These are phyloP conservation scores for Galago senegalensis DNA, from an alignment of 2,797 vertebrate species.

Conservation along the genomic window DNA sequence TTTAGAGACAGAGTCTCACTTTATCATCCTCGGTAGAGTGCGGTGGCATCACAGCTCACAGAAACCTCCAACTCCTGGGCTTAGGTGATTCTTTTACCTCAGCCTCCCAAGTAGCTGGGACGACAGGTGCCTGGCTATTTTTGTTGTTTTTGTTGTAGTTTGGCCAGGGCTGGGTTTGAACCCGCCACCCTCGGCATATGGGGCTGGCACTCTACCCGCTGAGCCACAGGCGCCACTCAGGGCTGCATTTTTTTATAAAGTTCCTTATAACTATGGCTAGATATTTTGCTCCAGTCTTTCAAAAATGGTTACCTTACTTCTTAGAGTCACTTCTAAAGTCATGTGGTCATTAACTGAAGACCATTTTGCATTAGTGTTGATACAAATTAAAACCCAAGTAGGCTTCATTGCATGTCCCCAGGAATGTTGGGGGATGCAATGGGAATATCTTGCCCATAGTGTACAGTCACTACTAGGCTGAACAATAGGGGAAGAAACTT, in stretches of 20 bases:
- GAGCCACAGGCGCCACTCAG: too few species aligned
- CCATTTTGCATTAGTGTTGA: not conserved
- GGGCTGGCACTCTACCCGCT: too few species aligned
- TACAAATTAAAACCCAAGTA: not conserved
- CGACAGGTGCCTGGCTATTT: too few species aligned
- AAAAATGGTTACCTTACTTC: not conserved
- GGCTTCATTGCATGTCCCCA: not conserved
- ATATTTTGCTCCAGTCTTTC: not conserved
- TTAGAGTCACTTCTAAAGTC: not conserved
- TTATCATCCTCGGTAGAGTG: too few species aligned
- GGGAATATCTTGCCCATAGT: not conserved
- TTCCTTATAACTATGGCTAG: not conserved
- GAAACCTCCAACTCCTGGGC: too few species aligned
- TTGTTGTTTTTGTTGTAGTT: too few species aligned
- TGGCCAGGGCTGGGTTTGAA: too few species aligned
- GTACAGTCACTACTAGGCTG: not conserved
- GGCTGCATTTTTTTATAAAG: not conserved
- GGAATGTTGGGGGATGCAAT: not conserved
- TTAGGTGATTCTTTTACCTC: too few species aligned
- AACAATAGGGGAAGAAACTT: not conserved
- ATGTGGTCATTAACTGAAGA: not conserved
- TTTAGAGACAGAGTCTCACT: too few species aligned
- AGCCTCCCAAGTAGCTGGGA: too few species aligned
- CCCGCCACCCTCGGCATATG: too few species aligned
- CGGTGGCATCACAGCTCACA: too few species aligned